Evolutionary conservation across 2,113 vertebrate genomes (phyloP).

Genomic region (Bos javanicus): DNA sequence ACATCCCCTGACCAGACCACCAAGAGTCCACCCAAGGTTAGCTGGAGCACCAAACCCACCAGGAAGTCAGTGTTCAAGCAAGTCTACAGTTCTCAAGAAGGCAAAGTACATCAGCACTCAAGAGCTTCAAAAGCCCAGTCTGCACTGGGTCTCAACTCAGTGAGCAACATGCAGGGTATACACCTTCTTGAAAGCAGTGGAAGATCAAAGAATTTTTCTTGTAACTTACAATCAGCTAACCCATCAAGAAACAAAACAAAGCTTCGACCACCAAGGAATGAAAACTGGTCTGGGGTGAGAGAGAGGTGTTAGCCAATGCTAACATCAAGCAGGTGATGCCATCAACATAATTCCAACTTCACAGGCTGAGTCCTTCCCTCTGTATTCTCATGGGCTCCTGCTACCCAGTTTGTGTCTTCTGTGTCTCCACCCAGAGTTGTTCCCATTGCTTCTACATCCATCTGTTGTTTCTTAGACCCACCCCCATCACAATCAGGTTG

Average conservation of each 20-base stretch:
- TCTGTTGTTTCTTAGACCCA: background rate
- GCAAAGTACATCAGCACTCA: background rate
- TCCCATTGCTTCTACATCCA: background rate
- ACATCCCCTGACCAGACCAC: background rate
- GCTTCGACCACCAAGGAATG: slow-evolving; percentile 57
- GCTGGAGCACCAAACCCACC: background rate
- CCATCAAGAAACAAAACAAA: slow-evolving; percentile 79
- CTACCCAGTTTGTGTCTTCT: background rate
- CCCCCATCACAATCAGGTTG: background rate
- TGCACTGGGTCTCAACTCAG: slow-evolving; percentile 70
- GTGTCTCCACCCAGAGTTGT: background rate
- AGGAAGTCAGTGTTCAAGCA: background rate
- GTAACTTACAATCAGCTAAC: slow-evolving; percentile 89
- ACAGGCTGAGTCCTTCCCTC: background rate
- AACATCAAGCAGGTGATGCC: background rate
- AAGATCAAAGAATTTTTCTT: slow-evolving; percentile 91
- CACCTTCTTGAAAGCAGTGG: slow-evolving; percentile 85
- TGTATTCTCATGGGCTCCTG: background rate
- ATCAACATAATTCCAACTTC: background rate
- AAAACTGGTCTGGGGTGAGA: background rate
- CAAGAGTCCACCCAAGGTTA: background rate
- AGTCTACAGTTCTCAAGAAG: background rate
- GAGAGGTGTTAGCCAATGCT: background rate
- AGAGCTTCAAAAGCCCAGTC: background rate
- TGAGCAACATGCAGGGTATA: slow-evolving; percentile 85